phyloP scores from a whole-genome alignment of 2,797 vertebrate species.

The Aratinga solstitialis region DNA sequence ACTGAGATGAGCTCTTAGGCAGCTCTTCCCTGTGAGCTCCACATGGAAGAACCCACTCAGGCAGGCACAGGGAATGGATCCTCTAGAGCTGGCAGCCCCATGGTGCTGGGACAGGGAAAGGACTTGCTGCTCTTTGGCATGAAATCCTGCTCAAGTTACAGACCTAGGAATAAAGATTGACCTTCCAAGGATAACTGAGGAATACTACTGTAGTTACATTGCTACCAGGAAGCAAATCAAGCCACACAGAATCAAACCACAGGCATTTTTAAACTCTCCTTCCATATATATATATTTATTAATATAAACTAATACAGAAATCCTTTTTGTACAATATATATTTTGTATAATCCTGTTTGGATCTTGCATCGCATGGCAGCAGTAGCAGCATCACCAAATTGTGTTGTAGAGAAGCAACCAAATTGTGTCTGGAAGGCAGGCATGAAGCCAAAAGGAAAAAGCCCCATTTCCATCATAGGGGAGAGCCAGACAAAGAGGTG shows the following conservation, averaged over 20 bases:
- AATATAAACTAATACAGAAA: background rate
- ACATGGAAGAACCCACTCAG: accelerated
- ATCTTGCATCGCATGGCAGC: accelerated
- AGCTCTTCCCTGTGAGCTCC: background rate
- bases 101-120: background rate
- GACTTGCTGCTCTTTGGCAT: background rate
- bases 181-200: background rate
- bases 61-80: background rate
- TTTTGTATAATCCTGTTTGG: too few relatives aligned
- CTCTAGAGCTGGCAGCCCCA: background rate
- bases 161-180: background rate
- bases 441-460: background rate
- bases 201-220: background rate
- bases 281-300: background rate
- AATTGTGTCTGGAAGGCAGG: accelerated
- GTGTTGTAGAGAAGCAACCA: accelerated
- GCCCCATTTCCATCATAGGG: accelerated
- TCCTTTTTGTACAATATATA: too few relatives aligned
- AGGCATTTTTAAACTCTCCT: accelerated
- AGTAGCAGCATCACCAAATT: accelerated
- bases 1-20: background rate
- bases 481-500: background rate
- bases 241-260: background rate
- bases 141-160: background rate
- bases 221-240: accelerated